Conservation (phyloP, 2,113 vertebrate species). For the Australoheros scitulus region DNA sequence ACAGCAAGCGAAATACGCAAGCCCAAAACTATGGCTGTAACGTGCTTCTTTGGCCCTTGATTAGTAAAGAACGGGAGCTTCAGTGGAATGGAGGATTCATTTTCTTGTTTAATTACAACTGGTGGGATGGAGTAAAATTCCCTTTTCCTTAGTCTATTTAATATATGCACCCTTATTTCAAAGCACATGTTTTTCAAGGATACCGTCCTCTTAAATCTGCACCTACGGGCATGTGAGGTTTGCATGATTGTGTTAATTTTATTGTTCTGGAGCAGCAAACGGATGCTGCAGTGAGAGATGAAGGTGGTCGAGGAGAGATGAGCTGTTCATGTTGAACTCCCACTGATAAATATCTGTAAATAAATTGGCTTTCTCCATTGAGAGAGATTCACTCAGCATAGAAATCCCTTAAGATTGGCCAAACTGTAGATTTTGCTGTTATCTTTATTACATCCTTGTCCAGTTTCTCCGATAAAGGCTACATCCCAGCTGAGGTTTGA, state of each 20-base stretch:
- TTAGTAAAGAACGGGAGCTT: slow-evolving; percentile 17
- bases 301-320: background rate
- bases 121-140: slow-evolving; percentile 47
- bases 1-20: background rate
- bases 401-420: background rate
- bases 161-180: slow-evolving; percentile 54
- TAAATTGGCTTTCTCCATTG: slow-evolving; percentile 47
- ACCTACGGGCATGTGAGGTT: slow-evolving; percentile 50
- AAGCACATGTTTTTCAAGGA: slow-evolving; percentile 52
- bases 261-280: slow-evolving; percentile 43
- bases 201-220: slow-evolving; percentile 29
- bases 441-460: slow-evolving; percentile 12
- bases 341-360: slow-evolving; percentile 59
- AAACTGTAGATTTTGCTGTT: background rate
- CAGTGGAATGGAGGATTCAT: slow-evolving; percentile 39
- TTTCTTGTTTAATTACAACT: slow-evolving; percentile 73
- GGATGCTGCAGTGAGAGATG: background rate
- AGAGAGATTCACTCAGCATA: slow-evolving; percentile 2
- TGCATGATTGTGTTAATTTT: slow-evolving; percentile 7
- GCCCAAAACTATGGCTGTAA: background rate
- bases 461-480: slow-evolving; percentile 2
- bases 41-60: slow-evolving; percentile 45
- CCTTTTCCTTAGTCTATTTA: slow-evolving; percentile 36
- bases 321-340: slow-evolving; percentile 23
- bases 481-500: slow-evolving; percentile 16